phyloP scores from a whole-genome alignment of 2,113 vertebrate species.

The Platycercus adscitus region DNA sequence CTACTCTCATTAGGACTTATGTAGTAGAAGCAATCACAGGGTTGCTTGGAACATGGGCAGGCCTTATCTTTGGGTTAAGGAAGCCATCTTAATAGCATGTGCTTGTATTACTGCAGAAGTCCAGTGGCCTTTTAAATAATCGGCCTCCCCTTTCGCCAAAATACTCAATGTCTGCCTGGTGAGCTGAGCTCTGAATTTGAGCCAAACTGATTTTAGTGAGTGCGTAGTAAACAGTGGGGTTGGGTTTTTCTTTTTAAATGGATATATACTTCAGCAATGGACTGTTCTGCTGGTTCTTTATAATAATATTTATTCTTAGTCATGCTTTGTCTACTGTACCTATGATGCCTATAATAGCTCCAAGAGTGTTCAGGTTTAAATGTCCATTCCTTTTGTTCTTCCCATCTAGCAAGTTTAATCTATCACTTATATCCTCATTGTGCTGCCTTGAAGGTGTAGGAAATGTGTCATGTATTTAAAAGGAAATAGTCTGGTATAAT shows the following conservation, averaged over 20 bases:
- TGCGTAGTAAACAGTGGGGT: not conserved
- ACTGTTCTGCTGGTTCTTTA: not conserved
- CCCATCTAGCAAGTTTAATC: not conserved
- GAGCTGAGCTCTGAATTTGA: not conserved
- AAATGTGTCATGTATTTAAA: not conserved
- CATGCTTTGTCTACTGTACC: not conserved
- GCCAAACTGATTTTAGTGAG: not conserved
- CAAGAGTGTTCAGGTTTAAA: not conserved
- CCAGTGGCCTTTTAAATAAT: not conserved
- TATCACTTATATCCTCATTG: not conserved
- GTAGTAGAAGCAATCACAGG: not conserved
- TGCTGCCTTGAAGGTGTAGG: not conserved
- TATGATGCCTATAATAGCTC: not conserved
- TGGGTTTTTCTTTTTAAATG: not conserved
- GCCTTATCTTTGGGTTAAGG: not conserved
- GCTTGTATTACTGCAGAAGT: not conserved
- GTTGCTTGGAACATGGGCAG: not conserved
- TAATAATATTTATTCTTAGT: not conserved
- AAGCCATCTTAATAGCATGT: not conserved
- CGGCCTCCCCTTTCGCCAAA: not conserved
- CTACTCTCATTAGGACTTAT: not conserved
- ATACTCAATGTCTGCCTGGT: not conserved
- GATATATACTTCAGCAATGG: not conserved
- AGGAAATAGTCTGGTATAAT: not conserved
- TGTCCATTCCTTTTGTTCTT: not conserved